A percentile compares a stretch with the other conserved stretches of the same genome.
These are phyloP conservation scores for Triplophysa siluroides DNA, from an alignment of 2,113 vertebrate species.

Conservation along the genomic window DNA sequence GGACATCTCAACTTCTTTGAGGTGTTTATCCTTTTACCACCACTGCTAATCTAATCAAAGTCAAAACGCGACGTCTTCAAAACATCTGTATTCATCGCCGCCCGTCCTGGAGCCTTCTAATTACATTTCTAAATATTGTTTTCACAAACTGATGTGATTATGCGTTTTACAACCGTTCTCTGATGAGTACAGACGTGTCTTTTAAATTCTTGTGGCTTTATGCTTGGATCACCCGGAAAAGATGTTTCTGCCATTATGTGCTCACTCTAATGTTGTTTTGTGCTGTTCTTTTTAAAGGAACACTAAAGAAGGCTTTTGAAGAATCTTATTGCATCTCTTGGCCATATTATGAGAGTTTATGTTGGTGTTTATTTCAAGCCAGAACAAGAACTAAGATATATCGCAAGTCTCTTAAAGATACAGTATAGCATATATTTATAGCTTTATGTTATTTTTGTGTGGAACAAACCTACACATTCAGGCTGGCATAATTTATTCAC, in stretches of 20 bases:
- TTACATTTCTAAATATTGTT: constrained; percentile 31
- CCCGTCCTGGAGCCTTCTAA: not conserved
- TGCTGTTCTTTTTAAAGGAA: not conserved
- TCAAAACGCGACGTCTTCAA: not conserved
- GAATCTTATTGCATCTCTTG: not conserved
- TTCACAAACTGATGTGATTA: constrained; percentile 23
- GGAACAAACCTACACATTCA: no score
- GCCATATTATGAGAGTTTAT: not conserved
- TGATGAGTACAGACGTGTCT: constrained; percentile 11
- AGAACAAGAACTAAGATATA: not conserved
- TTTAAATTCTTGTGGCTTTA: constrained; percentile 26
- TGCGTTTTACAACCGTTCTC: constrained; percentile 6
- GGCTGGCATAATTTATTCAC: no score
- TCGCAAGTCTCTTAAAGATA: no score
- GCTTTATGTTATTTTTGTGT: no score
- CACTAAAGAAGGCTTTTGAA: not conserved
- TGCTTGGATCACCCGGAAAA: no score
- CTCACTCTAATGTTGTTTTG: no score
- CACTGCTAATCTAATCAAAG: constrained; percentile 28
- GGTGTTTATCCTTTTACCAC: not conserved
- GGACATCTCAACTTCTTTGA: not conserved
- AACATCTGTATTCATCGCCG: not conserved
- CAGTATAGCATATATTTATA: no score
- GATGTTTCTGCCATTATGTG: no score
- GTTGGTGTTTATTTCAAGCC: not conserved